phyloP scores from a whole-genome alignment of 2,797 vertebrate species.

The Sebastes melanostomus region DNA sequence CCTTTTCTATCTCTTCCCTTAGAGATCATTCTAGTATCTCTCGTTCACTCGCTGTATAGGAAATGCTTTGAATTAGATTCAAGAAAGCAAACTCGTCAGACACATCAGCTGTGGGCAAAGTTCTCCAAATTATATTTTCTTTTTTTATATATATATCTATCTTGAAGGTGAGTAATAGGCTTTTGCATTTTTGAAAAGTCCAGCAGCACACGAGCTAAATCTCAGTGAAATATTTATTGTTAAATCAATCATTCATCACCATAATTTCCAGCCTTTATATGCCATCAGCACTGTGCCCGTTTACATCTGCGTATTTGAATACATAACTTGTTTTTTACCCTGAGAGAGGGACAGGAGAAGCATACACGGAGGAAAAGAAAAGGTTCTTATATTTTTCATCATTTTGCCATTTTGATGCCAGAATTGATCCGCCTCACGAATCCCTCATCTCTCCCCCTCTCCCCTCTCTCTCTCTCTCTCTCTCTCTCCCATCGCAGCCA shows the following conservation, averaged over 20 bases:
- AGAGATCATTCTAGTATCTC: slow-evolving; percentile 35
- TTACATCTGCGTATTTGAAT: slow-evolving; percentile 7
- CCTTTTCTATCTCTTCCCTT: slow-evolving; percentile 33
- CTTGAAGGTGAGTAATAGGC: background rate
- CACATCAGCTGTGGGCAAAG: background rate
- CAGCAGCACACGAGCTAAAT: background rate
- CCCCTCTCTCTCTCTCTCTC: background rate
- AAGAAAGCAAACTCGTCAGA: slow-evolving; percentile 5
- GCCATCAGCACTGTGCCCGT: background rate
- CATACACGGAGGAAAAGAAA: slow-evolving; percentile 18
- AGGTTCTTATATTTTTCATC: slow-evolving; percentile 28
- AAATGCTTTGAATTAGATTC: slow-evolving; percentile 45
- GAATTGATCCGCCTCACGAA: slow-evolving; percentile 45
- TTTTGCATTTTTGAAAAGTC: slow-evolving; percentile 30
- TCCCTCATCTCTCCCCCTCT: slow-evolving; percentile 21
- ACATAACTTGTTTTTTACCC: slow-evolving; percentile 29
- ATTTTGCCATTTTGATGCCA: slow-evolving; percentile 52
- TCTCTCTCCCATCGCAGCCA: slow-evolving; percentile 26
- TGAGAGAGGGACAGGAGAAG: background rate
- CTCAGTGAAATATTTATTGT: slow-evolving; percentile 21
- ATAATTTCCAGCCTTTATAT: slow-evolving; percentile 7
- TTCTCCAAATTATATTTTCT: background rate
- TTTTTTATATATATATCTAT: background rate
- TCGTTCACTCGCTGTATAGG: background rate
- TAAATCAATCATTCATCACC: slow-evolving; percentile 28